Evolutionary conservation across 2,797 vertebrate species (phyloP), one percentile per base, ranked within the genome.

Genomic region (Octomys mimax): DNA sequence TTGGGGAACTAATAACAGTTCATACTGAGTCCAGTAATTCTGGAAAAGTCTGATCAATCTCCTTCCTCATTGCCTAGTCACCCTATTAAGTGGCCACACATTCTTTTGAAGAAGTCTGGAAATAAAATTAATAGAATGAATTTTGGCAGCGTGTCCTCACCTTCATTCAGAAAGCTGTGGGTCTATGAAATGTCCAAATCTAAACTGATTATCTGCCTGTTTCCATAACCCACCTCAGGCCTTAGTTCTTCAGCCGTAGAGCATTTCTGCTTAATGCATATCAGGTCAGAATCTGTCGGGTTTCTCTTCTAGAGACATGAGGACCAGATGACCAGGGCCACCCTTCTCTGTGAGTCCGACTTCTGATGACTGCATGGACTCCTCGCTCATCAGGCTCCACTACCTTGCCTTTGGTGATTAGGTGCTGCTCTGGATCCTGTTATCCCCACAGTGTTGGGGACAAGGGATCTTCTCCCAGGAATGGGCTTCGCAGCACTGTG

Each of bases 371-470:
- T 36, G 36, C 11, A 49, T 59, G 82, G 70, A 70, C 21, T 49
- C 21, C 14, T 31, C 31, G 1, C 22, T 28, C 11, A 8, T 57
- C 26, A 11, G 1, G 12, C 21, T 24, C 39, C 1, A 2, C 5
- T 33, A 21, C 18, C n/a, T 79, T 46, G 42, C 3, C 26, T 49
- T 42, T 68, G 77, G 21, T 13, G 49, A 71, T 31, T 21, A 89
- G 12, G 12, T 21, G 61, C 5, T 11, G 3, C 83, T 39, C 14
- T 62, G 33, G 31, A 22, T 31, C 24, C 31, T 21, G 11, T 52
- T 6, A 28, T 5, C 61, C 21, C 42, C n/a, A 64, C n/a, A 83
- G 52, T 77, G 4, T 13, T 62, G 14, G 33, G 31, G 36, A 57
- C 59, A 26, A 22, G 52, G 3, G 26, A 3, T 6, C 10, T 80